Evolutionary conservation across 2,113 vertebrate genomes (phyloP).

Genomic region (Otocyon megalotis): DNA sequence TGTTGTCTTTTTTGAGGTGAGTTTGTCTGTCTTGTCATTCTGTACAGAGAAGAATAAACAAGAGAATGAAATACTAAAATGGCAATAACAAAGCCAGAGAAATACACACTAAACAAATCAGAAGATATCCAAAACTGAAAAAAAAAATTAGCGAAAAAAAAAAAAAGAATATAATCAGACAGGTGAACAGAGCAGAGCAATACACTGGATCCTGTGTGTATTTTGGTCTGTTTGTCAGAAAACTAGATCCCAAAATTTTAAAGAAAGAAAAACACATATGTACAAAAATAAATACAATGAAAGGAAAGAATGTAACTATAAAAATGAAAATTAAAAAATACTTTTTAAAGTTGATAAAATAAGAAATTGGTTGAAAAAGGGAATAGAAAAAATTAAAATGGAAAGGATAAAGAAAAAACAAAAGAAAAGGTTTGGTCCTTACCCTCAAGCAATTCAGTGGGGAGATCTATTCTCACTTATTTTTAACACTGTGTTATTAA

Average conservation of each 20-base stretch:
- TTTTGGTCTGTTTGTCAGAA: background rate
- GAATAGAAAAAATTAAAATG: background rate
- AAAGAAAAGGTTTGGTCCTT: background rate
- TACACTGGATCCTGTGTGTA: background rate
- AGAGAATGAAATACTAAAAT: background rate
- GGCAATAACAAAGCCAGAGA: background rate
- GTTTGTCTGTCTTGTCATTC: no score
- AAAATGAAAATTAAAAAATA: background rate
- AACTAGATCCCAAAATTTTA: background rate
- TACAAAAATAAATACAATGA: background rate
- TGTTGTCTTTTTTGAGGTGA: no score
- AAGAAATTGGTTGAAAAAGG: background rate
- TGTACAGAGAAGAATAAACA: no score
- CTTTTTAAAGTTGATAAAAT: background rate
- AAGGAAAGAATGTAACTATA: background rate
- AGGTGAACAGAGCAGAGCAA: background rate
- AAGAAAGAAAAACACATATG: background rate
- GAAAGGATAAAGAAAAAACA: background rate
- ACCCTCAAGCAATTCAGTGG: background rate
- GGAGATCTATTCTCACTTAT: background rate
- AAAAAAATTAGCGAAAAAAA: background rate
- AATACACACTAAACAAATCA: background rate
- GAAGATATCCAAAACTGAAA: background rate
- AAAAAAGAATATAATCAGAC: background rate
- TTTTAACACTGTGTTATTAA: background rate